A percentile compares a stretch with the other conserved stretches of the same genome.
These are phyloP conservation scores for Megaustenia siamemsis DNA, from an alignment of 2,888 invertebrate genomes.

Conservation along the genomic window DNA sequence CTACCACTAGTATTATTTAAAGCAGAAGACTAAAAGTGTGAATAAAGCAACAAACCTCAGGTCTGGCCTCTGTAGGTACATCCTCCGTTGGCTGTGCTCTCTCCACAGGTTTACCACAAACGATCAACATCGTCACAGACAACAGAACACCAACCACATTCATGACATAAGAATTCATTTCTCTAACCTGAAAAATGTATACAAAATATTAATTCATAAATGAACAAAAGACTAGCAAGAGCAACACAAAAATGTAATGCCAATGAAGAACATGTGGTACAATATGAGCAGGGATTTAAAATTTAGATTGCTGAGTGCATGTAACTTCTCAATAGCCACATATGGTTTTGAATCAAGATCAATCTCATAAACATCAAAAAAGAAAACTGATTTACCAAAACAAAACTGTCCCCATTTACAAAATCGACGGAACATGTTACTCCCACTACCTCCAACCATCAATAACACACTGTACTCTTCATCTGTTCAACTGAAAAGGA, in stretches of 20 bases:
- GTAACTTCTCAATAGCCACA: too few species aligned
- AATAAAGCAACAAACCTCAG: neutral
- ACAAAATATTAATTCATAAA: neutral
- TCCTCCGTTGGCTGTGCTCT: conserved; percentile 63
- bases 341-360: too few species aligned
- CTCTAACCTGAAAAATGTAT: neutral
- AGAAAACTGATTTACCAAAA: too few species aligned
- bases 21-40: neutral
- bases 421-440: too few species aligned
- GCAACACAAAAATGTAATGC: too few species aligned
- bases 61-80: conserved; percentile 62
- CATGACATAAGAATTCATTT: neutral
- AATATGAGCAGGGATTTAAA: neutral
- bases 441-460: too few species aligned
- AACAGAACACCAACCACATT: neutral
- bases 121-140: neutral
- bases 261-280: neutral
- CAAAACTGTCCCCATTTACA: too few species aligned
- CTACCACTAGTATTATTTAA: too few species aligned
- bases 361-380: too few species aligned
- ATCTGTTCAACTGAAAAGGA: too few species aligned
- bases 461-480: too few species aligned
- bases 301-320: neutral
- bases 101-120: conserved; percentile 35
- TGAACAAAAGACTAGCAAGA: neutral